A percentile compares a stretch with the other conserved stretches of the same genome.
Evolutionary conservation across 2,113 vertebrate genomes (phyloP).

Genomic region (Upupa epops): DNA sequence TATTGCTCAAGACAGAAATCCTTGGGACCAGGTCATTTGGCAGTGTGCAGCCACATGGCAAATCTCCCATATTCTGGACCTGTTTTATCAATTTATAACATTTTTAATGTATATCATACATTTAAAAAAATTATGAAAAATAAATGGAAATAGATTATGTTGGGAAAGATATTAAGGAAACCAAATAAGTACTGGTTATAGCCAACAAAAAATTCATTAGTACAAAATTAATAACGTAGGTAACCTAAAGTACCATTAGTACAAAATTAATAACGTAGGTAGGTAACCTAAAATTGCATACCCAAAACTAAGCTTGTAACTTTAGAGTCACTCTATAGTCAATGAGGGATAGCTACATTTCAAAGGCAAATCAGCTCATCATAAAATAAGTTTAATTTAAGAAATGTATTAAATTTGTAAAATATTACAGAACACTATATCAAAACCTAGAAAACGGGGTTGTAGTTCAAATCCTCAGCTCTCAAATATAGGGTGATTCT

Average conservation of each 20-base stretch:
- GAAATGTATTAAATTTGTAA: background rate
- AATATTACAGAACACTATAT: background rate
- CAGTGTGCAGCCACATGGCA: background rate
- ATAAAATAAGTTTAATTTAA: background rate
- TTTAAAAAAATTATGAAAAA: background rate
- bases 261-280: background rate
- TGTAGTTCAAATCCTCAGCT: background rate
- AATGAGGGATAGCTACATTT: background rate
- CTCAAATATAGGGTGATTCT: background rate
- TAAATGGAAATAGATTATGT: background rate
- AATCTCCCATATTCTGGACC: background rate
- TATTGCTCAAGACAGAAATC: background rate
- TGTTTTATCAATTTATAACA: background rate
- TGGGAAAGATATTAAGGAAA: background rate
- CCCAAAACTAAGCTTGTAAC: background rate
- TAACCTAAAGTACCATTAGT: background rate
- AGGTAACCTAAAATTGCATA: background rate
- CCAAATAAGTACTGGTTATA: background rate
- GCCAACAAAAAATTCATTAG: background rate
- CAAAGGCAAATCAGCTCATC: background rate
- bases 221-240: background rate
- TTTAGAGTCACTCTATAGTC: background rate
- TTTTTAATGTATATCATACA: too few species aligned
- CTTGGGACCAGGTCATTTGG: background rate
- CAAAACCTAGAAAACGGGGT: background rate